Evolutionary conservation across 2,888 invertebrate genomes (phyloP).

Genomic region (Drosophila cyrtoloma): DNA sequence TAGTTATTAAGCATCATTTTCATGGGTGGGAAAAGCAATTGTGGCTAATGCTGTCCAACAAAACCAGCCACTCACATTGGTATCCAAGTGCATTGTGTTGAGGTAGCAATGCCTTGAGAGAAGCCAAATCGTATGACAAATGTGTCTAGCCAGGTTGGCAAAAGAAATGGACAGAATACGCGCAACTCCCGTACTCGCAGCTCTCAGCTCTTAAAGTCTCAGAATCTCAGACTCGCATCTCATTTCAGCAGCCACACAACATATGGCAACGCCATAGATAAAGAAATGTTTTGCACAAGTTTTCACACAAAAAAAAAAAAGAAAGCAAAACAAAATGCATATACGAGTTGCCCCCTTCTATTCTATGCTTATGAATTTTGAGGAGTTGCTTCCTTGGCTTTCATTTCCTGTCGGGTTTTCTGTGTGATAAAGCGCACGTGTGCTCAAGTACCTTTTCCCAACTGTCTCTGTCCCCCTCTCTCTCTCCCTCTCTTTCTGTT

Average conservation of each 20-base stretch:
- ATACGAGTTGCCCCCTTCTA: slow-evolving; percentile 7
- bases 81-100: not conserved
- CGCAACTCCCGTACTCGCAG: not conserved
- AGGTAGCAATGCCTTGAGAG: slow-evolving; percentile 38
- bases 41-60: slow-evolving; percentile 57
- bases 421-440: slow-evolving; percentile 66
- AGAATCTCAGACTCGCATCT: slow-evolving; percentile 7
- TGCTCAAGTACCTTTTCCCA: slow-evolving; percentile 42
- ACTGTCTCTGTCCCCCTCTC: not conserved
- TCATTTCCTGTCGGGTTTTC: slow-evolving; percentile 41
- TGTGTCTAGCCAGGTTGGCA: slow-evolving; percentile 73
- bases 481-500: slow-evolving; percentile 21
- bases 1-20: slow-evolving; percentile 49
- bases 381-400: slow-evolving; percentile 33
- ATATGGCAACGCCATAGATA: slow-evolving; percentile 58
- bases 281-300: slow-evolving; percentile 38
- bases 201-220: not conserved
- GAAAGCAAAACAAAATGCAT: slow-evolving; percentile 31
- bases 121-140: slow-evolving; percentile 71
- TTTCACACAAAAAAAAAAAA: slow-evolving; percentile 16
- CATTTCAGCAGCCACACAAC: slow-evolving; percentile 20
- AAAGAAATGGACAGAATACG: slow-evolving; percentile 8
- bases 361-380: slow-evolving; percentile 21
- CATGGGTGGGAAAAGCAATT: slow-evolving; percentile 42
- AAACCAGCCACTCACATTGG: slow-evolving; percentile 28